phyloP scores from a whole-genome alignment of 1,140 invertebrate genomes.

The Philaenus spumarius region DNA sequence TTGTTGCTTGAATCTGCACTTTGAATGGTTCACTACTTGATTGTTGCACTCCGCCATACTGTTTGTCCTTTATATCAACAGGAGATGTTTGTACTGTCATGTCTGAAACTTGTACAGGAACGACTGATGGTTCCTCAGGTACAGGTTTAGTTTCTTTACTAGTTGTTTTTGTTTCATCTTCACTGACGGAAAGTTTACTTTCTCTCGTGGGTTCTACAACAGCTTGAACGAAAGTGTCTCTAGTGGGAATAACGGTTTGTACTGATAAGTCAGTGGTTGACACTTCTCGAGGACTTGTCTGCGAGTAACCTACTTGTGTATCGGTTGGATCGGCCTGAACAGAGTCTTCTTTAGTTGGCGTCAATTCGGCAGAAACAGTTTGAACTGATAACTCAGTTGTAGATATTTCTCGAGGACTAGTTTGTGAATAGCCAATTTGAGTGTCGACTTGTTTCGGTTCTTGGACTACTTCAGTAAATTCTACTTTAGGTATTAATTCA shows the following conservation, averaged over 20 bases:
- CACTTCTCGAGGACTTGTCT: conserved; percentile 28
- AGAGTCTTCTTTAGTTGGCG: conserved; percentile 29
- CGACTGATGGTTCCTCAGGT: not conserved
- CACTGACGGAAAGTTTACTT: too few species aligned
- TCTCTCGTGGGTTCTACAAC: conserved; percentile 20
- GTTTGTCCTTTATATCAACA: not conserved
- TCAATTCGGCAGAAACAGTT: conserved; percentile 32
- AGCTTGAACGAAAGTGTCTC: conserved; percentile 32
- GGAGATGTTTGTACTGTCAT: not conserved
- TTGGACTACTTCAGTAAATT: conserved; percentile 21
- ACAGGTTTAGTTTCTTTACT: too few species aligned
- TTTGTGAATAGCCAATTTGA: conserved; percentile 31
- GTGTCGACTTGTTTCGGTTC: not conserved
- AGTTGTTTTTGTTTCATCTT: too few species aligned
- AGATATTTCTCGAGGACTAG: conserved; percentile 17
- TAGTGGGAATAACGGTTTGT: conserved; percentile 30
- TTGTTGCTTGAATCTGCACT: conserved; percentile 15
- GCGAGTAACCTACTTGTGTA: conserved; percentile 28
- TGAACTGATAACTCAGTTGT: conserved; percentile 33
- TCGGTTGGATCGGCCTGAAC: conserved; percentile 23
- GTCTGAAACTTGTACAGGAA: not conserved
- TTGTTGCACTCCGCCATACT: not conserved
- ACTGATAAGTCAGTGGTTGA: conserved; percentile 29
- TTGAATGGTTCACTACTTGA: conserved; percentile 3
- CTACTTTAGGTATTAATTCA: conserved; percentile 31